Evolutionary conservation across 2,888 invertebrate species (phyloP), one percentile per base, ranked within the genome.

Genomic region (Meteorus cinctellus): DNA sequence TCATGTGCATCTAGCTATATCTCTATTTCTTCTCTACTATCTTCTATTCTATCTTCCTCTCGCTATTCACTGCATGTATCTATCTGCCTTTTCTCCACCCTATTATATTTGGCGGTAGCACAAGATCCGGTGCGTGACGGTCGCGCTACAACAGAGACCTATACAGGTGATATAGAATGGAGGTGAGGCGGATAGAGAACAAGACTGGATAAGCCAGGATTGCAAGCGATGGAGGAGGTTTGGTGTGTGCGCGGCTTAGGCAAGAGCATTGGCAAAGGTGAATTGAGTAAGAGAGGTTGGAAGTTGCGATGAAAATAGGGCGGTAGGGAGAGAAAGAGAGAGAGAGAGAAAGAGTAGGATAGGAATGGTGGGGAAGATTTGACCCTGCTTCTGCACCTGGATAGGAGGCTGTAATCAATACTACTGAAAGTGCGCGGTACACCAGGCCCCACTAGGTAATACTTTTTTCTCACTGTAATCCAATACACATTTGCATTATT

Each of bases 391-490:
- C 85, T 85, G 84, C 85, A 88, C 87, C 88, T 88, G 88, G 88
- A 86, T 86, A 86, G 88, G 87, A 87, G 85, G 85, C 85, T 86
- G 88, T 88, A 88, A 88, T 88, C 87, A 88, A 88, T 88, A 88
- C 87, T 84, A 82, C 84, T 84, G 84, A 85, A 83, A 85, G 85
- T 85, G 83, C 84, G 85, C 84, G 84, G 83, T 78, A 72, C 77
- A 73, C 78, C 70, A 63, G 72, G 73, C 78, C 24, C 70, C n/a
- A 48, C 34, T 70, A n/a, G 24, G 34, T 48, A 48, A 12, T 29
- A 51, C 48, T 73, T 59, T 31, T 59, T 67, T 36, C 12, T 14
- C 24, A 14, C 24, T 36, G 8, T 29, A 24, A 34, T 51, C 12
- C n/a, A 48, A 48, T 48, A 48, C n/a, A n/a, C 48, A 48, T n/a